These are phyloP conservation scores for Calonectris borealis DNA, from an alignment of 2,113 vertebrate species.

Conservation along the genomic window DNA sequence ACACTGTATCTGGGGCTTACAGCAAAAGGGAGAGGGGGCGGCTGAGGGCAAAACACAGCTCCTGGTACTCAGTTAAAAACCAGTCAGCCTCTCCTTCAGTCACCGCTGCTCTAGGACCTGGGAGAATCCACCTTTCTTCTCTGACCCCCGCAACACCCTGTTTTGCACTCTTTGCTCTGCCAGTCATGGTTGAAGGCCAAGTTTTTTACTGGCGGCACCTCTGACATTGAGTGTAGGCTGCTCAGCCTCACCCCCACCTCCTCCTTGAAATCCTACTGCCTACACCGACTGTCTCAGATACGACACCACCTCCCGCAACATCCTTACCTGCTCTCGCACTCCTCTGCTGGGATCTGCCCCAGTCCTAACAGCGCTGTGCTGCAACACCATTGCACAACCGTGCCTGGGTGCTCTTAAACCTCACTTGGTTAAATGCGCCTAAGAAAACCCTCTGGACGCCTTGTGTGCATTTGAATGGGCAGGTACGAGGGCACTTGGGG, in stretches of 20 bases:
- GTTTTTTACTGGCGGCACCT: background rate
- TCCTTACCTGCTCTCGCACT: background rate
- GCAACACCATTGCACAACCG: rapidly evolving
- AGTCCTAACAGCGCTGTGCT: rapidly evolving
- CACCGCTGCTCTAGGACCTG: background rate
- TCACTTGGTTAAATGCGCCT: rapidly evolving
- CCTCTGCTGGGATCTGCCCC: background rate
- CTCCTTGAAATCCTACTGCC: background rate
- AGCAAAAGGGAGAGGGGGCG: background rate
- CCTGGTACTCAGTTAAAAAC: background rate
- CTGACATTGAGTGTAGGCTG: background rate
- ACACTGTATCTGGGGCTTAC: background rate
- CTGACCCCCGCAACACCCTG: background rate
- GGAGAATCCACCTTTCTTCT: background rate
- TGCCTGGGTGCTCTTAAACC: background rate
- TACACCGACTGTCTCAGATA: background rate
- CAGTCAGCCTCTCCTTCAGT: background rate
- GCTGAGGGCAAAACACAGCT: background rate
- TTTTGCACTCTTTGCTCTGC: background rate
- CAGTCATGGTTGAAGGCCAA: background rate
- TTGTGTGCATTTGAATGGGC: background rate
- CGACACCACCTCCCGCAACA: background rate
- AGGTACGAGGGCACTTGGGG: background rate
- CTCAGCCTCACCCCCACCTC: background rate
- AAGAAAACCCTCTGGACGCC: background rate